phyloP scores from a whole-genome alignment of 1,140 invertebrate species.

The Coboldia fuscipes region DNA sequence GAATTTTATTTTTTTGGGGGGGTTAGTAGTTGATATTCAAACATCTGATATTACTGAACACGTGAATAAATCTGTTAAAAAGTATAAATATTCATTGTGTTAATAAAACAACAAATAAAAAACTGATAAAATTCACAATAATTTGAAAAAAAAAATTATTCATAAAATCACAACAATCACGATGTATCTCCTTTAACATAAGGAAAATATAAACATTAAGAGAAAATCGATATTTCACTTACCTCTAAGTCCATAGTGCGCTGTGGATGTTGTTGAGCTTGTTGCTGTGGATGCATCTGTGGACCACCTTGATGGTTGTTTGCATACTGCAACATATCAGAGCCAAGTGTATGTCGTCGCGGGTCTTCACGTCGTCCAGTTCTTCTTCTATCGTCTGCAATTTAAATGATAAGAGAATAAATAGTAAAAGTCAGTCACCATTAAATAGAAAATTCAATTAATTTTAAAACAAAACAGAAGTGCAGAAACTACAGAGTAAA shows the following conservation, averaged over 20 bases:
- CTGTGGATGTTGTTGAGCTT: conserved; percentile 27
- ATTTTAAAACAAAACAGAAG: too few relatives aligned
- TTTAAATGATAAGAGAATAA: conserved; percentile 7
- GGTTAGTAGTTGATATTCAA: too few relatives aligned
- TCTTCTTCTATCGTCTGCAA: conserved; percentile 24
- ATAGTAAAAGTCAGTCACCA: too few relatives aligned
- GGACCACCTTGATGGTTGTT: conserved; percentile 7
- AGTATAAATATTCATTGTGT: too few relatives aligned
- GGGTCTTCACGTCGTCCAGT: conserved; percentile 36
- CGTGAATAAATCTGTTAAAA: too few relatives aligned
- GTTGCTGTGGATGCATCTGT: conserved; percentile 14
- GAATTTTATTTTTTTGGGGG: too few relatives aligned
- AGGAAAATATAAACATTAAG: neutral
- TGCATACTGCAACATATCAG: conserved; percentile 35
- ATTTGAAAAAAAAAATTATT: conserved; percentile 4
- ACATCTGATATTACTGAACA: too few relatives aligned
- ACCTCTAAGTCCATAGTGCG: conserved; percentile 51
- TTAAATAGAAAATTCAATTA: too few relatives aligned
- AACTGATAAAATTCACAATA: conserved; percentile 5
- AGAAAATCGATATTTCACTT: conserved; percentile 7
- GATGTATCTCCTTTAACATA: neutral
- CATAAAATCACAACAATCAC: conserved; percentile 1
- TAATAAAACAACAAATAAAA: conserved; percentile 1
- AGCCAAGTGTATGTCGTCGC: conserved; percentile 40
- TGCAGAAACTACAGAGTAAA: too few relatives aligned